phyloP scores from a whole-genome alignment of 2,797 vertebrate genomes.

The Scomberomorus guttatus region DNA sequence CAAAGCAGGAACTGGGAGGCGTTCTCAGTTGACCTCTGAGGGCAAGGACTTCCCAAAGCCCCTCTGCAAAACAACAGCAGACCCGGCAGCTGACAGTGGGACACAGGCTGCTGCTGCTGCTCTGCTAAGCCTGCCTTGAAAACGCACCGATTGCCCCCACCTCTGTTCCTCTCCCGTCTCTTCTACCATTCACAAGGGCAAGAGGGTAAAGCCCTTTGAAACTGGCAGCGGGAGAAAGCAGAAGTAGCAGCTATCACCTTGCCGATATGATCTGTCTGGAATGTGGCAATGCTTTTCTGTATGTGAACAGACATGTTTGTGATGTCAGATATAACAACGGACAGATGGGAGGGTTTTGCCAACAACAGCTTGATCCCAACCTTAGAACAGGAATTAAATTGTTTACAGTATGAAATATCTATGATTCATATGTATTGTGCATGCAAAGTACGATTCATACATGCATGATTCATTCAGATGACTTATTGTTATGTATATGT shows the following conservation, averaged over 20 bases:
- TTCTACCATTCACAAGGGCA: slow-evolving; percentile 39
- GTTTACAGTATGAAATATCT: slow-evolving; percentile 51
- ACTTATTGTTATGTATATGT: slow-evolving; percentile 49
- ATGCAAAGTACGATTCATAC: slow-evolving; percentile 13
- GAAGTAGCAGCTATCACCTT: slow-evolving; percentile 64
- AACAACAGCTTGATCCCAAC: slow-evolving; percentile 49
- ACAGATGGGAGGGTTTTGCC: slow-evolving; percentile 57
- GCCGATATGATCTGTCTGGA: slow-evolving; percentile 85
- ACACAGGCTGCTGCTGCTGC: slow-evolving; percentile 57
- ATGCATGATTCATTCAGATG: slow-evolving; percentile 36
- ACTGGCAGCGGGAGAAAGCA: slow-evolving; percentile 28
- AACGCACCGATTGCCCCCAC: slow-evolving; percentile 42
- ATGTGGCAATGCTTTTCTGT: slow-evolving; percentile 76
- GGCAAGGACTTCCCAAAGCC: slow-evolving; percentile 87
- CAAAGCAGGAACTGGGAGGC: slow-evolving; percentile 89
- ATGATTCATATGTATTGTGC: slow-evolving; percentile 36
- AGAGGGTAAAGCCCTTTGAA: slow-evolving; percentile 37
- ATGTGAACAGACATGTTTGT: slow-evolving; percentile 84
- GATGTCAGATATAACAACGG: slow-evolving; percentile 75
- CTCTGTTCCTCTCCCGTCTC: slow-evolving; percentile 33
- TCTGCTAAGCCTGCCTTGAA: slow-evolving; percentile 49
- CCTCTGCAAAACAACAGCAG: slow-evolving; percentile 85
- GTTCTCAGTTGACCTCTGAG: slow-evolving; percentile 83
- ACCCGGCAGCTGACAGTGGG: slow-evolving; percentile 77
- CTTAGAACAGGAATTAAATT: slow-evolving; percentile 49